These are phyloP conservation scores for Epistrophe eligans DNA, from an alignment of 2,888 invertebrate species.

Conservation along the genomic window DNA sequence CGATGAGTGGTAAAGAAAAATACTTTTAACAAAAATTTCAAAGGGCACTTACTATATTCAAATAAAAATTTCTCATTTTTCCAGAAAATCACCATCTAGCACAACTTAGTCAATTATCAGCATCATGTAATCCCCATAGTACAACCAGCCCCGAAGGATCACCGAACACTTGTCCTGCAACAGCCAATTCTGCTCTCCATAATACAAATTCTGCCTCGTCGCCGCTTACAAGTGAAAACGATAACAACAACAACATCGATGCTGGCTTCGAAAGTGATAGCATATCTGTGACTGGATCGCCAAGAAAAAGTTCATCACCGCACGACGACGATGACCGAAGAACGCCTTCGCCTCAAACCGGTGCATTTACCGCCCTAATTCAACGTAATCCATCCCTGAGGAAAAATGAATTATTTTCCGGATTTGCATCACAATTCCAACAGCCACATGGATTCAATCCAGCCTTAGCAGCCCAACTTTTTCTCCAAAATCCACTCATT, in stretches of 20 bases:
- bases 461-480: slow-evolving; percentile 88
- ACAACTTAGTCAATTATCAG: slow-evolving; percentile 80
- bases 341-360: slow-evolving; percentile 81
- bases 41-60: background rate
- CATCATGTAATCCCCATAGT: slow-evolving; percentile 87
- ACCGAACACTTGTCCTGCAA: slow-evolving; percentile 81
- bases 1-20: slow-evolving; percentile 80
- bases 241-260: slow-evolving; percentile 83
- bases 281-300: slow-evolving; percentile 84
- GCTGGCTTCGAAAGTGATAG: slow-evolving; percentile 84
- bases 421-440: slow-evolving; percentile 84
- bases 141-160: slow-evolving; percentile 89
- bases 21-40: no score
- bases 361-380: slow-evolving; percentile 83
- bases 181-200: slow-evolving; percentile 77
- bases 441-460: slow-evolving; percentile 85
- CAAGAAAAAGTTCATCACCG: slow-evolving; percentile 84
- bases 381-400: slow-evolving; percentile 81
- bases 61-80: slow-evolving; percentile 3
- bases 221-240: slow-evolving; percentile 81
- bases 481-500: slow-evolving; percentile 89
- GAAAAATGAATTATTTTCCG: slow-evolving; percentile 83
- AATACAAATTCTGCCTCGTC: slow-evolving; percentile 81
- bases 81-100: slow-evolving; percentile 79
- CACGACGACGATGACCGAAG: slow-evolving; percentile 82